Evolutionary conservation across 2,888 invertebrate species (phyloP).

Genomic region (Leptodirus hochenwartii): DNA sequence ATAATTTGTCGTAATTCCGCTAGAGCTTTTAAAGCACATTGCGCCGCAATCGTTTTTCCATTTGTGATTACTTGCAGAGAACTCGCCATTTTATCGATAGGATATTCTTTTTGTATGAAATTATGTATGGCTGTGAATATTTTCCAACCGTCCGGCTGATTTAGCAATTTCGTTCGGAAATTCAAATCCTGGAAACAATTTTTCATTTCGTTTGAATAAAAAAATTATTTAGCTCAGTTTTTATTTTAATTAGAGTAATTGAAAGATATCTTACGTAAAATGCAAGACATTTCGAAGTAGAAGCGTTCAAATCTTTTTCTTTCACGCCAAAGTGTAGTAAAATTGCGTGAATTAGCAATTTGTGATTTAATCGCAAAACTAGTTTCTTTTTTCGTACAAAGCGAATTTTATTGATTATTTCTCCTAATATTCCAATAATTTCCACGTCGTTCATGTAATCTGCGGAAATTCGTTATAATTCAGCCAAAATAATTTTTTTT

Average conservation of each 20-base stretch:
- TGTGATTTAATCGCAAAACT: constrained; percentile 60
- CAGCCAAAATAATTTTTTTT: constrained; percentile 4
- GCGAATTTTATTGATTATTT: constrained; percentile 52
- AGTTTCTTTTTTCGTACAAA: constrained; percentile 43
- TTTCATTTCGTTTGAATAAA: no score
- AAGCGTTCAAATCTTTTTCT: constrained; percentile 17
- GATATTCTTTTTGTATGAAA: constrained; percentile 48
- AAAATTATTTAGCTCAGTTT: no score
- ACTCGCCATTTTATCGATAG: constrained; percentile 38
- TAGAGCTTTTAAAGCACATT: constrained; percentile 48
- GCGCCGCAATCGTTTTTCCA: constrained; percentile 41
- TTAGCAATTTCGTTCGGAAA: constrained; percentile 45
- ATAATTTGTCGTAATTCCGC: constrained; percentile 58
- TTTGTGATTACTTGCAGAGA: constrained; percentile 46
- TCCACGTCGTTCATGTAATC: constrained; percentile 74
- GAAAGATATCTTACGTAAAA: no score
- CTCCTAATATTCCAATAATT: constrained; percentile 56
- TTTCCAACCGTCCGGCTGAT: constrained; percentile 47
- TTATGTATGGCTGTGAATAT: constrained; percentile 42
- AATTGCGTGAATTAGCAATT: constrained; percentile 53
- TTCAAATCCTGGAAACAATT: no score
- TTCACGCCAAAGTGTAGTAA: constrained; percentile 67
- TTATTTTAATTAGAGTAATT: no score
- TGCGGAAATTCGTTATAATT: constrained; percentile 25
- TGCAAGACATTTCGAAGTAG: constrained; percentile 1